A percentile compares a stretch with the other conserved stretches of the same genome.
Conservation (phyloP, 1,140 invertebrate species). For the Diorhabda sublineata region DNA sequence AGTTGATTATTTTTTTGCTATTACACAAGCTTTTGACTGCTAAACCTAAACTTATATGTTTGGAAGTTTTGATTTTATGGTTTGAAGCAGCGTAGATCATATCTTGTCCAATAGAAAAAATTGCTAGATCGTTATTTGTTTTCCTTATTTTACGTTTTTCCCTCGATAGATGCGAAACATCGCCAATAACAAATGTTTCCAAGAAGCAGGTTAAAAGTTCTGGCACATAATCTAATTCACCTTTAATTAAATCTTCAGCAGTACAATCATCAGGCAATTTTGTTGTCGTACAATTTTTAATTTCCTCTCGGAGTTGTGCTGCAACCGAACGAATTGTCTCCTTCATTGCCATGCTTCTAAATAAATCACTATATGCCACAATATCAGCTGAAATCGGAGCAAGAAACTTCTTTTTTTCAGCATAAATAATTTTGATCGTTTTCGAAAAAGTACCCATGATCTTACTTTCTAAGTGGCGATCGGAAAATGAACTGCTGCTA, state of each 20-base stretch:
- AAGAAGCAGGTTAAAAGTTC: constrained; percentile 21
- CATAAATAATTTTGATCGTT: constrained; percentile 15
- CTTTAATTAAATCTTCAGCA: constrained; percentile 21
- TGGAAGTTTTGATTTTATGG: constrained; percentile 15
- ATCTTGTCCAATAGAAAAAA: constrained; percentile 20
- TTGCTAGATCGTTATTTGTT: constrained; percentile 11
- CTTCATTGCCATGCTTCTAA: constrained; percentile 16
- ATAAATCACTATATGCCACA: constrained; percentile 14
- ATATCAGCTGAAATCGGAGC: constrained; percentile 11
- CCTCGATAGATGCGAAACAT: constrained; percentile 17
- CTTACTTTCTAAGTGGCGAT: constrained; percentile 11
- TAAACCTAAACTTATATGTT: background rate
- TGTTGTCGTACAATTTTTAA: constrained; percentile 13
- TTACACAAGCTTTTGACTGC: too few species aligned
- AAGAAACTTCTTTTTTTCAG: constrained; percentile 10
- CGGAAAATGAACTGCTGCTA: background rate
- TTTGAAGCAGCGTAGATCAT: constrained; percentile 14
- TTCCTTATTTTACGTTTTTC: constrained; percentile 14
- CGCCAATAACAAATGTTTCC: constrained; percentile 17
- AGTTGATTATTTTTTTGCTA: too few species aligned
- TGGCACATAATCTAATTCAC: constrained; percentile 18
- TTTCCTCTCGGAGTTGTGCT: constrained; percentile 16
- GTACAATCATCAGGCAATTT: constrained; percentile 19
- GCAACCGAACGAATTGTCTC: constrained; percentile 17
- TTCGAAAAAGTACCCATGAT: constrained; percentile 13